Conservation (phyloP, 2,888 invertebrate genomes). For the Corythucha ciliata region DNA sequence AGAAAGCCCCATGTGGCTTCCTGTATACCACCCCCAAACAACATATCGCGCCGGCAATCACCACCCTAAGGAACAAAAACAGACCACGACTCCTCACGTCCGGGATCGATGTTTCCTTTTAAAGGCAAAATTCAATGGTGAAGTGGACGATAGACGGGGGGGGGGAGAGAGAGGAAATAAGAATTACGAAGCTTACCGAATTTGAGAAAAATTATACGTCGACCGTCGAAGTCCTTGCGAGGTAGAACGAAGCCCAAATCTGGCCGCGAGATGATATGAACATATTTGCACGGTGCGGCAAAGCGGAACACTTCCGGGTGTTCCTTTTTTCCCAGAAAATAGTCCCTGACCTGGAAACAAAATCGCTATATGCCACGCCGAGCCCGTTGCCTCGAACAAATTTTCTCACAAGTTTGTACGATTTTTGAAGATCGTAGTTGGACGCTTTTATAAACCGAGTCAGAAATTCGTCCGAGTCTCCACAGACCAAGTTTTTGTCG, state of each 20-base stretch:
- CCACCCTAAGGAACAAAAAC: no score
- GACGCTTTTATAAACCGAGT: constrained; percentile 32
- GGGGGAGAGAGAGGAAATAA: no score
- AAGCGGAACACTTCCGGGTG: constrained; percentile 29
- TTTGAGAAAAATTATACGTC: constrained; percentile 33
- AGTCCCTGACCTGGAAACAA: constrained; percentile 29
- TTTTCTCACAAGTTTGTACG: constrained; percentile 27
- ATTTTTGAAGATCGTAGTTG: constrained; percentile 26
- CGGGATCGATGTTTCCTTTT: no score
- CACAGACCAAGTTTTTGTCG: constrained; percentile 27
- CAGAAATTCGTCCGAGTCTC: constrained; percentile 32
- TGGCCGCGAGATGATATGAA: constrained; percentile 20
- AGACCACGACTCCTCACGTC: no score
- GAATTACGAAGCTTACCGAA: constrained; percentile 33
- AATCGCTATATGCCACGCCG: neutral
- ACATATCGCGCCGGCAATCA: no score
- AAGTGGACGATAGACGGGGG: no score
- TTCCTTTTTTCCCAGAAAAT: constrained; percentile 31
- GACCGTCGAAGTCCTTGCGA: constrained; percentile 31
- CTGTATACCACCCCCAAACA: no score
- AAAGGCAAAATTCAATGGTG: no score
- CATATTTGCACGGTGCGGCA: constrained; percentile 23
- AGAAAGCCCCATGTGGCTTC: no score
- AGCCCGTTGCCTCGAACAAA: no score
- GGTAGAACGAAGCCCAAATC: constrained; percentile 32